phyloP scores from a whole-genome alignment of 2,888 invertebrate genomes.

The Rutpela maculata region DNA sequence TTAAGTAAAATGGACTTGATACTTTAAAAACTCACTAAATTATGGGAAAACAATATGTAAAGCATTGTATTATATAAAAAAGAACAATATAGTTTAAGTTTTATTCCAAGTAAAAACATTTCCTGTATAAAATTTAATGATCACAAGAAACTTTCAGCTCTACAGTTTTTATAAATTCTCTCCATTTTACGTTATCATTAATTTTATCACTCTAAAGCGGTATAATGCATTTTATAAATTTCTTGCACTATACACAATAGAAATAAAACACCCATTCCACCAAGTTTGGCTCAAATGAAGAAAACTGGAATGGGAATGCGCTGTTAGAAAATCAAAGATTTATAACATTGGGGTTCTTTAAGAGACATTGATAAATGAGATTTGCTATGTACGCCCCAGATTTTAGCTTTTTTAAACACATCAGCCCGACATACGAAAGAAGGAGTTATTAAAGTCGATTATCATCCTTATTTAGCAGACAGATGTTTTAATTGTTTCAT shows the following conservation, averaged over 20 bases:
- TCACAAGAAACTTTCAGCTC: background rate
- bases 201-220: conserved; percentile 7
- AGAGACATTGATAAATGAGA: conserved; percentile 29
- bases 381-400: conserved; percentile 23
- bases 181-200: background rate
- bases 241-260: conserved; percentile 20
- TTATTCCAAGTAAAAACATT: background rate
- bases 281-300: background rate
- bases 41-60: too few species aligned
- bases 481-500: background rate
- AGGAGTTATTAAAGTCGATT: background rate
- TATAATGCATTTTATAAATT: conserved; percentile 21
- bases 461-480: background rate
- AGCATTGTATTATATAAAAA: too few species aligned
- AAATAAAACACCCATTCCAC: background rate
- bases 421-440: background rate
- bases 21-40: too few species aligned
- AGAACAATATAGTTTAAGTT: too few species aligned
- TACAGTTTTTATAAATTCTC: background rate
- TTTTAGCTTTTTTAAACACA: conserved; percentile 27
- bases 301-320: conserved; percentile 14
- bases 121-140: background rate
- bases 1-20: too few species aligned
- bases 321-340: conserved; percentile 33
- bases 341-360: conserved; percentile 21